A percentile compares a stretch with the other conserved stretches of the same genome.
Conservation (phyloP, 2,113 vertebrate species). For the Nothoprocta pentlandii region DNA sequence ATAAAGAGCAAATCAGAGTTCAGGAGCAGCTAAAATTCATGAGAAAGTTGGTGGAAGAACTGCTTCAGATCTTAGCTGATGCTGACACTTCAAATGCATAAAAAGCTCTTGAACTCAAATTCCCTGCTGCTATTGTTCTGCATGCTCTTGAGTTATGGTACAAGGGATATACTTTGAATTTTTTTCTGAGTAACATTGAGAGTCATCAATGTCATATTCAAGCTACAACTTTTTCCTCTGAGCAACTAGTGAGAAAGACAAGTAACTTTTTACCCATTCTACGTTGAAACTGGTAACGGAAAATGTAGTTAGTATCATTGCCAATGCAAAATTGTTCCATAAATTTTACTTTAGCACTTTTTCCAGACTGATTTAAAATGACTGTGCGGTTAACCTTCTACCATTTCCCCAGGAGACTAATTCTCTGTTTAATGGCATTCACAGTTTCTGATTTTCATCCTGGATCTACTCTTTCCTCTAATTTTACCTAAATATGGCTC, state of each 20-base stretch:
- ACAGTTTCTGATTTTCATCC: neutral
- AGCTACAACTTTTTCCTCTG: neutral
- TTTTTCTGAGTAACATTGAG: slow-evolving; percentile 4
- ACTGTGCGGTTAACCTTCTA: neutral
- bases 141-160: neutral
- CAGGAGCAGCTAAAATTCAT: neutral
- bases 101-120: slow-evolving; percentile 6
- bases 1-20: neutral
- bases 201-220: neutral
- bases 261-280: neutral
- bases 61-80: neutral
- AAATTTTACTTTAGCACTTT: neutral
- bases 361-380: neutral
- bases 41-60: neutral
- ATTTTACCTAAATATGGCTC: neutral
- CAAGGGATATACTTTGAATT: neutral
- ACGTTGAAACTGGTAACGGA: neutral
- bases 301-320: neutral
- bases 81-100: slow-evolving; percentile 23
- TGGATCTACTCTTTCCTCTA: neutral
- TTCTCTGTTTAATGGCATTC: neutral
- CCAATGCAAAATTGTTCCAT: neutral
- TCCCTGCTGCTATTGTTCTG: neutral
- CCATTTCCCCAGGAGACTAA: neutral
- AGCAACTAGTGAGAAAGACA: neutral